Evolutionary conservation across 1,140 invertebrate species (phyloP), one percentile per base, ranked within the genome.

Genomic region (Melanaphis sacchari): DNA sequence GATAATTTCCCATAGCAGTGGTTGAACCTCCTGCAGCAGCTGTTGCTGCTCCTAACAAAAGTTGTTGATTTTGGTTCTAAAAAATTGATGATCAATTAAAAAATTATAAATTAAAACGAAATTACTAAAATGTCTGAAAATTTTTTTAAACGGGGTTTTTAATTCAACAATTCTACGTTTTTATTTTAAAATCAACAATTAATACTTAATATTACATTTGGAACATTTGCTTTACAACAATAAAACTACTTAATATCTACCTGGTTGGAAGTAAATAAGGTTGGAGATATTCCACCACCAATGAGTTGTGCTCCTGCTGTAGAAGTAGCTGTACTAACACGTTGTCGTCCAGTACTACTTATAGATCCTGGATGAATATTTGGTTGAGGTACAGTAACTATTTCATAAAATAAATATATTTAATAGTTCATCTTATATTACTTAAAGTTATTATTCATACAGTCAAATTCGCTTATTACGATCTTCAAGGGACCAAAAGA

Each of bases 271-370:
- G 89, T 90, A 94, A 97, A 97, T 94, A 97, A 95, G 93, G 96
- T 96, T 22, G 97, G 97, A 54, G 97, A 97, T 91, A 97, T 97
- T 93, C 97, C 97, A 93, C 97, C 97, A 41, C 97, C 97, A 94
- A 97, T 97, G 46, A 97, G 96, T 94, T 97, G 97, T 41, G 96
- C 96, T 85, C 96, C 96, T 94, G 96, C 96, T 8, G 96, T 96
- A 89, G 96, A 96, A 41, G 96, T 96, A 18, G 96, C 96, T 66
- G 92, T 93, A 46, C 96, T 96, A 8, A 96, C 96, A 94, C 96
- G 94, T 91, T 96, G 96, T 94, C 96, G 95, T 31, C 96, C 96
- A 91, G 96, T 96, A 94, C 96, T 96, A 46, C 96, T 96, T 94
- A 97, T 96, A 90, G 96, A 96, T 85, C 96, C 96, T 15, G 96